Conservation (phyloP, 1,140 invertebrate genomes). For the Heliconius hewitsoni region DNA sequence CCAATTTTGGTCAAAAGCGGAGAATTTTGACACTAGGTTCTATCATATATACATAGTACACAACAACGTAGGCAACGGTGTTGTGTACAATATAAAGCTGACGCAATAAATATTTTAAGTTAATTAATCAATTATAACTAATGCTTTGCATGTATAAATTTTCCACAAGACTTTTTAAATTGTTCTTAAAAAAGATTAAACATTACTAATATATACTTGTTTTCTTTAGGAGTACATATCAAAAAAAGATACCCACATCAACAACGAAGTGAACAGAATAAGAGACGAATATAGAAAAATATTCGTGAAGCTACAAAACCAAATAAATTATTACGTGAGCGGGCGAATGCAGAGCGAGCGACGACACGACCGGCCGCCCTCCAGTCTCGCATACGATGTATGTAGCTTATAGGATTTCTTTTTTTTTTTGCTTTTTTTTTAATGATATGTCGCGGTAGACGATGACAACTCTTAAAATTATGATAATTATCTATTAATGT, state of each 20-base stretch:
- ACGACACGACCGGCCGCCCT: conserved; percentile 38
- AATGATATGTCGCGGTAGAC: no score
- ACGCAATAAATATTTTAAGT: no score
- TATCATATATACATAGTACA: no score
- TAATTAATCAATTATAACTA: no score
- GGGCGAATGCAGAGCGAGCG: conserved; percentile 58
- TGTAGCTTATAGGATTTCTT: not conserved
- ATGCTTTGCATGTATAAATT: not conserved
- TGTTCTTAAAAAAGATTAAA: not conserved
- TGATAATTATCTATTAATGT: no score
- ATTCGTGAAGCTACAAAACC: conserved; percentile 68
- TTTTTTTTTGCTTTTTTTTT: not conserved
- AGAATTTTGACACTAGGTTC: no score
- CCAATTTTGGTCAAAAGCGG: no score
- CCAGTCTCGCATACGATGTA: not conserved
- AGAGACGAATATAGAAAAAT: conserved; percentile 74
- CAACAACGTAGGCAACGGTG: no score
- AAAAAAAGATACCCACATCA: conserved; percentile 77
- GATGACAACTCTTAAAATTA: no score
- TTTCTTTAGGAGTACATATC: conserved; percentile 70
- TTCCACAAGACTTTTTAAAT: not conserved
- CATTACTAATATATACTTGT: not conserved
- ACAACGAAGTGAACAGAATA: conserved; percentile 75
- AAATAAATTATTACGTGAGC: conserved; percentile 63
- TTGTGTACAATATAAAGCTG: no score